These are phyloP conservation scores for Apis dorsata DNA, from an alignment of 1,140 invertebrate species.

Conservation along the genomic window DNA sequence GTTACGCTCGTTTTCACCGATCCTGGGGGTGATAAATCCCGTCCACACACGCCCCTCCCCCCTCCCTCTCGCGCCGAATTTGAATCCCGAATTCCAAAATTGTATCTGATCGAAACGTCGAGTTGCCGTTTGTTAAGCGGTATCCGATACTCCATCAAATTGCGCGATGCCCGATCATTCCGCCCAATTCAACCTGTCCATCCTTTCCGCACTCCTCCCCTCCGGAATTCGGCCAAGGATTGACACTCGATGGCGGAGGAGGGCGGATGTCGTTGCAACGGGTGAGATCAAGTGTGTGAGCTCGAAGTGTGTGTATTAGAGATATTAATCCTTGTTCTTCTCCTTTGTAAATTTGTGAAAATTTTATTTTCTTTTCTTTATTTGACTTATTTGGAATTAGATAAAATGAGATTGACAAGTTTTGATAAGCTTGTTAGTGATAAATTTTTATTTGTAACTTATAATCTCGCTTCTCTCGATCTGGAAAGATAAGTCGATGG, in stretches of 20 bases:
- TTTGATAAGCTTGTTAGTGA: no score
- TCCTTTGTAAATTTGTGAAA: no score
- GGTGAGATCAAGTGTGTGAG: no score
- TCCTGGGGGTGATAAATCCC: slow-evolving; percentile 52
- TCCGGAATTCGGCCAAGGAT: background rate
- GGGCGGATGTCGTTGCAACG: no score
- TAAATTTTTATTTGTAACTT: no score
- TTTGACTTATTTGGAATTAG: no score
- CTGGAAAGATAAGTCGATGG: no score
- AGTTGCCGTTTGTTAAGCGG: slow-evolving; percentile 58
- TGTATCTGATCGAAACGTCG: slow-evolving; percentile 44
- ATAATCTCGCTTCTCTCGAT: no score
- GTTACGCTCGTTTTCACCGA: slow-evolving; percentile 60
- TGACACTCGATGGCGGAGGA: background rate
- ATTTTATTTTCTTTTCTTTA: no score
- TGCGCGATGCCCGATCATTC: background rate
- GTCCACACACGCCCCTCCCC: slow-evolving; percentile 19
- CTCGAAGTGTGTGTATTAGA: no score
- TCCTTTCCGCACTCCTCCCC: background rate
- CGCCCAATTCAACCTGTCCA: background rate
- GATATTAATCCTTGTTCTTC: no score
- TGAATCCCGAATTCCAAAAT: slow-evolving; percentile 42
- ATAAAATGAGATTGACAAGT: no score
- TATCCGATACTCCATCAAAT: slow-evolving; percentile 33
- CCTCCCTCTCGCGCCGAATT: background rate